These are phyloP conservation scores for Epistrophe eligans DNA, from an alignment of 2,888 invertebrate species.

Conservation along the genomic window DNA sequence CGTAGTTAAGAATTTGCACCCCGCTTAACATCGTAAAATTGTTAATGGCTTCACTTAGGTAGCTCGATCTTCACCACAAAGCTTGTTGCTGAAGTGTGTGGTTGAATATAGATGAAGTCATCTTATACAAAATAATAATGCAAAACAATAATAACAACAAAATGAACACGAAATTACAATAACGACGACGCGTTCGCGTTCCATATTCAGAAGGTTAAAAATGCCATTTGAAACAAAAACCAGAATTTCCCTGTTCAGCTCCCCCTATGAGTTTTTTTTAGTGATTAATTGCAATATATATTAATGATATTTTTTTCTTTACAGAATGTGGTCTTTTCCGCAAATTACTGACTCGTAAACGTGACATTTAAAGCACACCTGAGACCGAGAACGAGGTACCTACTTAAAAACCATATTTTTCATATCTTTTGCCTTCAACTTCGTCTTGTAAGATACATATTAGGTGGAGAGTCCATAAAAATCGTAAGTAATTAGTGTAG, in stretches of 20 bases:
- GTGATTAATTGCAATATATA: conserved; percentile 9
- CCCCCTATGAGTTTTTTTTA: not conserved
- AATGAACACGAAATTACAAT: conserved; percentile 3
- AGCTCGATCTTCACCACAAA: conserved; percentile 27
- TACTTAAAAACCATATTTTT: conserved; percentile 4
- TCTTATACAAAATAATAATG: not conserved
- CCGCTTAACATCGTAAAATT: conserved; percentile 13
- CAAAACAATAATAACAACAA: conserved; percentile 21
- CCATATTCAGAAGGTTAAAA: conserved; percentile 28
- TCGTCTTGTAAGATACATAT: not conserved
- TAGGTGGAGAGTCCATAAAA: not conserved
- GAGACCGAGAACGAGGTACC: not conserved
- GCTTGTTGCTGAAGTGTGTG: conserved; percentile 2
- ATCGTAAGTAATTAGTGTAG: conserved; percentile 22
- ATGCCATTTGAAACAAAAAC: conserved; percentile 12
- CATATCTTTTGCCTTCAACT: not conserved
- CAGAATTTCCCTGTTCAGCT: conserved; percentile 6
- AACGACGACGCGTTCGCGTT: not conserved
- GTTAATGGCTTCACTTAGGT: conserved; percentile 10
- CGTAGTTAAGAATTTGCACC: conserved; percentile 18
- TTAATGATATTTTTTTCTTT: not conserved
- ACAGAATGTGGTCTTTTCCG: conserved; percentile 22
- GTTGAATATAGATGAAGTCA: conserved; percentile 19
- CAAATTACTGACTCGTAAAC: conserved; percentile 14
- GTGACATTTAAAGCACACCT: conserved; percentile 31